A percentile compares a stretch with the other conserved stretches of the same genome.
These are phyloP conservation scores for Poeciliopsis presidionis DNA, from an alignment of 2,797 vertebrate genomes.

Conservation along the genomic window DNA sequence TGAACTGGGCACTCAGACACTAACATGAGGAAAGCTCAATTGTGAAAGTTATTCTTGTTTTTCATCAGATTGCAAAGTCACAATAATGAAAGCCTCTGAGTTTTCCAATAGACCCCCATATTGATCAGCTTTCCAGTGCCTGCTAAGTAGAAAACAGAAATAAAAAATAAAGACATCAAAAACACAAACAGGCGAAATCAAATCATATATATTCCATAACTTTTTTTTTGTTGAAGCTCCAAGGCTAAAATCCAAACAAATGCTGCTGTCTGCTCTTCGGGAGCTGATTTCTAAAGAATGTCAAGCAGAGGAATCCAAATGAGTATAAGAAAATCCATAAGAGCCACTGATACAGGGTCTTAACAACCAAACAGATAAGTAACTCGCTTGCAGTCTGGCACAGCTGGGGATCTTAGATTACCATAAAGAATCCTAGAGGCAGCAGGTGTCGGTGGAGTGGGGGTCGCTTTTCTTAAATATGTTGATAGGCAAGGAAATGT, in stretches of 20 bases:
- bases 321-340: constrained; percentile 11
- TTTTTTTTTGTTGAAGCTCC: neutral
- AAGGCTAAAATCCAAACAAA: constrained; percentile 7
- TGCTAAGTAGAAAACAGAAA: constrained; percentile 12
- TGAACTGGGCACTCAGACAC: constrained; percentile 14
- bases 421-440: neutral
- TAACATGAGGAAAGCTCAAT: neutral
- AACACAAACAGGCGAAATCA: constrained; percentile 1
- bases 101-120: constrained; percentile 33
- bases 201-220: constrained; percentile 1
- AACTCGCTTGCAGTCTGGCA: constrained; percentile 7
- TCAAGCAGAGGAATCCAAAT: neutral
- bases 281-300: constrained; percentile 18
- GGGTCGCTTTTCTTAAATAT: constrained; percentile 4
- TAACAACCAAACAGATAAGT: constrained; percentile 3
- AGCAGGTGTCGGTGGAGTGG: neutral
- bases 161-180: neutral
- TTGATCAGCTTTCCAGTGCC: constrained; percentile 21
- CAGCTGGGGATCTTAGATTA: constrained; percentile 9
- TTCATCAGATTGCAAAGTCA: constrained; percentile 33
- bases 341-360: neutral
- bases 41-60: constrained; percentile 13
- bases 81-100: constrained; percentile 21
- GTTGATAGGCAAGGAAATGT: constrained; percentile 9
- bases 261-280: neutral